Base-by-base conservation (phyloP, 2,113 vertebrate species). In the Pluvianellus socialis region DNA sequence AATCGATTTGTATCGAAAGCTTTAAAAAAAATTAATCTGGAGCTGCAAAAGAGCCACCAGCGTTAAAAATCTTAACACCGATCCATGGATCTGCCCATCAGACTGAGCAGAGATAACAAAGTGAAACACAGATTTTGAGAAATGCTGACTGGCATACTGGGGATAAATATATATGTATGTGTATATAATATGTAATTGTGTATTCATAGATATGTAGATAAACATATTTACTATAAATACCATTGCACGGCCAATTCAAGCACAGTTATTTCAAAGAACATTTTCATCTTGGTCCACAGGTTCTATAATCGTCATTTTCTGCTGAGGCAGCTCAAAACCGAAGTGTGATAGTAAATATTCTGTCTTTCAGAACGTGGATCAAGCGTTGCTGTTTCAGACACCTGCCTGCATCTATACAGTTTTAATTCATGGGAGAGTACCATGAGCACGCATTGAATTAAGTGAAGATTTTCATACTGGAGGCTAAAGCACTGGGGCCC, bases 371-470 rank as follows among this genome's bases (percentile, higher is more conserved):
- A 59, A n/a, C 0, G 0, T 23, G 12, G 6, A 44, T 23, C 70
- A 2, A 58, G 38, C 7, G 45, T 21, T 79, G 72, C 76, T 68
- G 5, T 49, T 72, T 67, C 76, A 67, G 71, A 56, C 87, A 33
- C 84, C 62, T 86, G 83, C 67, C 66, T 71, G 47, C 55, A 50
- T 14, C 55, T 44, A 4, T 17, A 10, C 21, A 19, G 44, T 2
- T 35, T 12, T 47, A 47, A 73, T 44, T 91, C 90, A 76, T 18
- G 16, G 11, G 3, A 24, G 20, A 35, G 16, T 6, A 72, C 40
- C 23, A 14, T 4, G 7, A 73, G 32, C 27, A 26, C 0, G 0
- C 1, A 0, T 61, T 40, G 33, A 79, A 30, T 86, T 30, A 80
- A 61, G 42, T 26, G 40, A 65, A 27, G 55, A 44, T 65, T 73